Conservation (phyloP, 2,888 invertebrate species). For the Sepioteuthis lessoniana region DNA sequence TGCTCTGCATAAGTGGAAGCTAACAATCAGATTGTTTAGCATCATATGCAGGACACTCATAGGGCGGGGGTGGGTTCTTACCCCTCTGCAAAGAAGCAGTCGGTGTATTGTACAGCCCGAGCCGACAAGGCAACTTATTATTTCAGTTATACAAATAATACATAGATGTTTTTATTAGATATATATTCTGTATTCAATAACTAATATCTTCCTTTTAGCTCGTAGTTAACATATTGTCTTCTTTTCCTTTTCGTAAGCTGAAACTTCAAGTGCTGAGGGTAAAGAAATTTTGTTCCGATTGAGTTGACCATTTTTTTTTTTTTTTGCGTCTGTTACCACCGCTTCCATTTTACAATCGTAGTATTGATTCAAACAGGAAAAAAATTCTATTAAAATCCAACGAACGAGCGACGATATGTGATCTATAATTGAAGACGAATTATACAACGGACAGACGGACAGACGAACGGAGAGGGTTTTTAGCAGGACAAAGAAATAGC, state of each 20-base stretch:
- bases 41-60: too few relatives aligned
- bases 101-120: too few relatives aligned
- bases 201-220: too few relatives aligned
- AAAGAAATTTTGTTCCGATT: neutral
- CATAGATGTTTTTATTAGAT: too few relatives aligned
- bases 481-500: neutral
- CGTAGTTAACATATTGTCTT: neutral
- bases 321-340: neutral
- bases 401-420: neutral
- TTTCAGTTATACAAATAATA: too few relatives aligned
- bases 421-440: neutral
- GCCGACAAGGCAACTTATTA: too few relatives aligned
- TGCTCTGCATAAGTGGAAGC: too few relatives aligned
- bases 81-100: too few relatives aligned
- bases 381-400: neutral
- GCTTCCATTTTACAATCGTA: neutral
- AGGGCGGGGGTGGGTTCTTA: too few relatives aligned
- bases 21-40: too few relatives aligned
- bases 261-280: neutral
- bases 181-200: too few relatives aligned
- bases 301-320: neutral
- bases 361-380: neutral
- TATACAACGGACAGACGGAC: neutral
- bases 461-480: neutral
- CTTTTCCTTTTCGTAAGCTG: accelerated